Percentiles rank a stretch among this genome's conserved stretches.
These are phyloP conservation scores for Chrysemys picta DNA, from an alignment of 2,113 vertebrate species.

Conservation along the genomic window DNA sequence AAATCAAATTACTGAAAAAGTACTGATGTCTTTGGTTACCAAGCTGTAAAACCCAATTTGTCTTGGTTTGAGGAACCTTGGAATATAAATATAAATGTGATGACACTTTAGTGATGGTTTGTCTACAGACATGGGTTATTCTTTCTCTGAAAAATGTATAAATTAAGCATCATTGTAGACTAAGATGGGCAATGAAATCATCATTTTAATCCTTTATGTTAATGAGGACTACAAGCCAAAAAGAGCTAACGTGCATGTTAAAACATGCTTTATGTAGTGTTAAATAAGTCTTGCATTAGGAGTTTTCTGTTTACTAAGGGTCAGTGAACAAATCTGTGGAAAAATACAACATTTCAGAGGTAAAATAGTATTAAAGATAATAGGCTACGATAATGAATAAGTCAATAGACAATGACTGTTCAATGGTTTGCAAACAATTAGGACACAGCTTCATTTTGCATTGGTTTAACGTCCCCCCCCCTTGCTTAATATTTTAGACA, in stretches of 20 bases:
- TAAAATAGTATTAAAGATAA: not conserved
- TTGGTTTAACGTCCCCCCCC: constrained; percentile 14
- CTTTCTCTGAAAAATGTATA: constrained; percentile 27
- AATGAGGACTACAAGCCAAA: not conserved
- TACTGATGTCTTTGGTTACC: not conserved
- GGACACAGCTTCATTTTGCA: constrained; percentile 49
- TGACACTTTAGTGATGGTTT: not conserved
- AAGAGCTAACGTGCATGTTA: not conserved
- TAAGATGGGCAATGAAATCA: constrained; percentile 10
- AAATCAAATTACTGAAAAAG: constrained; percentile 12
- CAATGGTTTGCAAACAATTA: constrained; percentile 25
- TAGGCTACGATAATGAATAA: constrained; percentile 34
- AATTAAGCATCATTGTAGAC: constrained; percentile 27
- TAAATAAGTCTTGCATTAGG: constrained; percentile 9
- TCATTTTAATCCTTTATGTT: constrained; percentile 20
- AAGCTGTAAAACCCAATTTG: constrained; percentile 5
- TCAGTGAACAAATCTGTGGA: not conserved
- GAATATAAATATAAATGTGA: not conserved
- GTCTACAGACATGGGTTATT: not conserved
- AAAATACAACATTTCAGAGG: constrained; percentile 24
- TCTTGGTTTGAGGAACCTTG: not conserved
- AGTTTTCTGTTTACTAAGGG: constrained; percentile 17
- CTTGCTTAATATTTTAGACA: constrained; percentile 36
- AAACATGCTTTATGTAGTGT: constrained; percentile 23
- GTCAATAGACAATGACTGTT: constrained; percentile 23